phyloP scores from a whole-genome alignment of 2,888 invertebrate species.

The Chrysolina oricalcia region DNA sequence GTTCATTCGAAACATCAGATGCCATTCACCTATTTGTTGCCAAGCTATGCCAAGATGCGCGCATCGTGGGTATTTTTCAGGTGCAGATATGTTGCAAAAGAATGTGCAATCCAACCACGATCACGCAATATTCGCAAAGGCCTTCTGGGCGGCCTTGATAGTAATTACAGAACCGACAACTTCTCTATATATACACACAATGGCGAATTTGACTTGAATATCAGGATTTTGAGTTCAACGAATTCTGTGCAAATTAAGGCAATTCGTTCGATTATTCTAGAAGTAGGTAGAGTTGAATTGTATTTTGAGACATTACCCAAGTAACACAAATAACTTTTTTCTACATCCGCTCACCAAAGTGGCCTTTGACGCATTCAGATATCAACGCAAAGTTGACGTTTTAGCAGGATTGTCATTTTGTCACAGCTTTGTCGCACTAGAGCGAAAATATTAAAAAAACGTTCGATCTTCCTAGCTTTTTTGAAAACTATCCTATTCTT shows the following conservation, averaged over 20 bases:
- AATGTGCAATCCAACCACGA: constrained; percentile 50
- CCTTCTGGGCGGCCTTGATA: constrained; percentile 44
- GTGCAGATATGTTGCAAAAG: constrained; percentile 46
- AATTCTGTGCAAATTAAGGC: too few relatives aligned
- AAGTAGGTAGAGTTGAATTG: not conserved
- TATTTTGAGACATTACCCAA: too few relatives aligned
- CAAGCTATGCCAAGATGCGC: constrained; percentile 27
- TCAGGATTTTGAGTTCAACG: not conserved
- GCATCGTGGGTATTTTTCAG: constrained; percentile 26
- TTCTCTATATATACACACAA: constrained; percentile 28
- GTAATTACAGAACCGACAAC: constrained; percentile 31
- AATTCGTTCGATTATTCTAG: not conserved
- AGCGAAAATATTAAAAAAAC: too few relatives aligned
- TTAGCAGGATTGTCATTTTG: too few relatives aligned
- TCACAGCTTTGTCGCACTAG: too few relatives aligned
- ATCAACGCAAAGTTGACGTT: too few relatives aligned
- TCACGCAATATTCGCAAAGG: constrained; percentile 42
- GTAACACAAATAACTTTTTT: too few relatives aligned
- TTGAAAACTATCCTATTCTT: too few relatives aligned
- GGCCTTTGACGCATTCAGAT: too few relatives aligned
- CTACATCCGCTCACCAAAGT: too few relatives aligned
- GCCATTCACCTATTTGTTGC: constrained; percentile 29
- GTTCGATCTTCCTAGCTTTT: too few relatives aligned
- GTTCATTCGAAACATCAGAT: constrained; percentile 18
- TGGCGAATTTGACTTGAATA: not conserved